Percentiles rank a stretch among this genome's conserved stretches.
Conservation (phyloP, 2,888 invertebrate genomes). For the Galerucella pusilla region DNA sequence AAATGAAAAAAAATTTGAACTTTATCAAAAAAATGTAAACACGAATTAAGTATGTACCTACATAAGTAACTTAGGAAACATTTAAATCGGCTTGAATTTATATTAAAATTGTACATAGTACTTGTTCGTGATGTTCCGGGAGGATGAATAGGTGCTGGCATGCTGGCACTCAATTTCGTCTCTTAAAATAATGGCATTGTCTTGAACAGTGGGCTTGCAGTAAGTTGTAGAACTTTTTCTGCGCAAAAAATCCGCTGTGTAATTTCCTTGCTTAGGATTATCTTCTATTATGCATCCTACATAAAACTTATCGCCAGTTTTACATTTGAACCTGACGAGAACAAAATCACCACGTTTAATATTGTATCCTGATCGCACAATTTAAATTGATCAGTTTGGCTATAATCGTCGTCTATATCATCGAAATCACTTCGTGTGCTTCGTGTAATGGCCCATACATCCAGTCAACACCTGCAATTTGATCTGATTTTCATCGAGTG, state of each 20-base stretch:
- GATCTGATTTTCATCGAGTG: too few relatives aligned
- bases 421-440: too few relatives aligned
- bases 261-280: too few relatives aligned
- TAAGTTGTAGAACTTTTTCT: not conserved
- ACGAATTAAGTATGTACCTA: not conserved
- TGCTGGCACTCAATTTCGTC: not conserved
- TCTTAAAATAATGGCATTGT: not conserved
- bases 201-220: not conserved
- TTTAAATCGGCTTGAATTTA: not conserved
- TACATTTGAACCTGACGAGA: not conserved
- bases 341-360: not conserved
- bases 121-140: not conserved
- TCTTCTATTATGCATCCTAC: not conserved
- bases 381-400: too few relatives aligned
- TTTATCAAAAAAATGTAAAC: not conserved
- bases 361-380: not conserved
- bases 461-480: too few relatives aligned
- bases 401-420: too few relatives aligned
- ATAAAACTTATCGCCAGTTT: not conserved
- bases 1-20: not conserved
- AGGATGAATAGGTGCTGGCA: not conserved
- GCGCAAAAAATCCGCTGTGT: too few relatives aligned
- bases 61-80: not conserved
- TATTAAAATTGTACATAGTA: not conserved
- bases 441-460: too few relatives aligned